Base-by-base conservation (phyloP, 1,140 invertebrate species). In the Trigoniulus corallinus region DNA sequence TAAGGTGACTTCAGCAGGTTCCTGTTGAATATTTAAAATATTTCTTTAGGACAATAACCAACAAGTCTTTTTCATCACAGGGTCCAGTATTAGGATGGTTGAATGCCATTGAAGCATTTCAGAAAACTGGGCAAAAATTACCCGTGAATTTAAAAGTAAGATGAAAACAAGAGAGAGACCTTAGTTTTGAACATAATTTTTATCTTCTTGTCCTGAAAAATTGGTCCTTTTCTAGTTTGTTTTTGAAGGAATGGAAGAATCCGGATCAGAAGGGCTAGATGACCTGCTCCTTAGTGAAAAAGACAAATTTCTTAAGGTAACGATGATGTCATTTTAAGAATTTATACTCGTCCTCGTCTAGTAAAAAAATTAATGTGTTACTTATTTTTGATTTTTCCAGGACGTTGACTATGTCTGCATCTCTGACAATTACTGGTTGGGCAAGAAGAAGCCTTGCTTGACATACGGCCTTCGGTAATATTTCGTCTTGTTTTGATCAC, bases 161-260 rank as follows among this genome's bases (percentile, higher is more conserved):
- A 10, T n/a, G n/a, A n/a, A n/a, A n/a, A n/a, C n/a, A n/a, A n/a
- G n/a, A n/a, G n/a, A n/a, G n/a, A n/a, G n/a, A n/a, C n/a, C n/a
- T n/a, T n/a, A n/a, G n/a, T n/a, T n/a, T n/a, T n/a, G n/a, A n/a
- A n/a, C n/a, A n/a, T n/a, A n/a, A n/a, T n/a, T n/a, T n/a, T n/a
- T n/a, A n/a, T n/a, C n/a, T n/a, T n/a, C n/a, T n/a, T n/a, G n/a
- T n/a, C n/a, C n/a, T n/a, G n/a, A n/a, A n/a, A n/a, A n/a, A 3
- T 51, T 26, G 34, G 54, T 56, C 54, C 57, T 41, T 53, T 67
- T 69, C 34, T 61, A 85, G 76, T 97, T 98, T 71, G 76, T 88
- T 20, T 89, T 98, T 64, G 94, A 98, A 75, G 92, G 88, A 42
- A 98, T 98, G 94, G 95, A 98, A 71, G 95, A 98, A 68, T 84